Base-by-base conservation (phyloP, 2,113 vertebrate species). In the Phyllostomus hastatus region DNA sequence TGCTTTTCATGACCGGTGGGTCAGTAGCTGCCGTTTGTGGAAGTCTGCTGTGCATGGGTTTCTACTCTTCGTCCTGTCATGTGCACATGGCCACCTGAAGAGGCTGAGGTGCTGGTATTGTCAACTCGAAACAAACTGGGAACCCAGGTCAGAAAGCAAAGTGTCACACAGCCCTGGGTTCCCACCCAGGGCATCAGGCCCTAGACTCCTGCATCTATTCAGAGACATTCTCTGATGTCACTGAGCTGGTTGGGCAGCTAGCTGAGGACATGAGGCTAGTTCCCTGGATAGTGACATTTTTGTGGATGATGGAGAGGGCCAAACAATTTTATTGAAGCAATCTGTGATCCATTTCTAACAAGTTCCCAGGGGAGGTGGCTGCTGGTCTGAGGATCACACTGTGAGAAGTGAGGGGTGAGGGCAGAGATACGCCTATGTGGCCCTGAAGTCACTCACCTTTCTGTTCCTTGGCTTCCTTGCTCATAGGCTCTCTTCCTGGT, bases 11-110 rank as follows among this genome's bases (percentile, higher is more conserved):
- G 85, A 41, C 61, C 1, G 0, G 2, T 7, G 33, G 61, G 54
- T 86, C 22, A 43, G 86, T 31, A 26, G 66, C 82, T 83, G 48
- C 11, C 22, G 8, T 43, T 61, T 7, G 1, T 15, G 12, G 72
- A 48, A 5, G 7, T 20, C 9, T 0, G 4, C 82, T 33, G 69
- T 10, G 16, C 16, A 0, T 0, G 6, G 26, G 46, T 22, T 31
- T 50, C 38, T 41, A 84, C 22, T 33, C 2, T 70, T 52, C 33
- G 4, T 20, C 0, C 11, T 0, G 0, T 5, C 64, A 48, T 3
- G 0, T 8, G 54, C 33, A n/a, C 14, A 0, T 0, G 31, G 61
- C 41, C 61, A 78, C 75, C 16, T 6, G 17, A 26, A 59, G n/a
- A 59, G 66, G 86, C 2, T 1, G 10, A 17, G 24, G 16, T 59